Evolutionary conservation across 2,113 vertebrate species (phyloP), one percentile per base, ranked within the genome.

Genomic region (Rhabdomys dilectus): DNA sequence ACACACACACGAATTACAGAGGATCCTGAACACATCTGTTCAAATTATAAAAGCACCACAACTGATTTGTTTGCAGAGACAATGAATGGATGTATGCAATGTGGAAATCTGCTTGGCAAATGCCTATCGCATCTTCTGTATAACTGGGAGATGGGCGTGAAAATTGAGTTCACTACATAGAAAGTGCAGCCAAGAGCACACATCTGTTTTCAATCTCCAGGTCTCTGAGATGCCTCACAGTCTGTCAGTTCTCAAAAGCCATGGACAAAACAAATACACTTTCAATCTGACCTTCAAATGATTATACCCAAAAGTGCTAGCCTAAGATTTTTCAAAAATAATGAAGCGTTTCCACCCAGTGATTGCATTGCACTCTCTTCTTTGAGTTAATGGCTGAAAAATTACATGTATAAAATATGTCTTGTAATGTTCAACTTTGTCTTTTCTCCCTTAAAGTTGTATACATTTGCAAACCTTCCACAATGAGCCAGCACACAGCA

Each of bases 241-340:
- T 12, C 36, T 60, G n/a, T 84, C 39, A 81, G 56, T 42, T 56
- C 60, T 80, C 31, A 24, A 80, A 96, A 91, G 70, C 77, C 53
- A 89, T 0, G 2, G 51, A 56, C 53, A 87, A 94, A 96, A 94
- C 87, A 91, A 97, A 84, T 48, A 66, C 26, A 45, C 10, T 82
- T 91, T 95, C 94, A 91, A 53, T 19, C 15, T 90, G 92, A 95
- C 92, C 70, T 95, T 96, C 92, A 94, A 92, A 70, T 92, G n/a
- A 88, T 90, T 88, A 17, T 58, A 73, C 92, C n/a, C 56, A 70
- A 97, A 95, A 93, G 36, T 58, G 62, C 68, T 96, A 86, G 86
- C 78, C 29, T 89, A 91, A 78, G 72, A 91, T 91, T 95, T 93
- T 88, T 96, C 60, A 89, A 93, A 95, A 76, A 80, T 73, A 96